Base-by-base conservation (phyloP, 2,113 vertebrate genomes). In the Clarias gariepinus region DNA sequence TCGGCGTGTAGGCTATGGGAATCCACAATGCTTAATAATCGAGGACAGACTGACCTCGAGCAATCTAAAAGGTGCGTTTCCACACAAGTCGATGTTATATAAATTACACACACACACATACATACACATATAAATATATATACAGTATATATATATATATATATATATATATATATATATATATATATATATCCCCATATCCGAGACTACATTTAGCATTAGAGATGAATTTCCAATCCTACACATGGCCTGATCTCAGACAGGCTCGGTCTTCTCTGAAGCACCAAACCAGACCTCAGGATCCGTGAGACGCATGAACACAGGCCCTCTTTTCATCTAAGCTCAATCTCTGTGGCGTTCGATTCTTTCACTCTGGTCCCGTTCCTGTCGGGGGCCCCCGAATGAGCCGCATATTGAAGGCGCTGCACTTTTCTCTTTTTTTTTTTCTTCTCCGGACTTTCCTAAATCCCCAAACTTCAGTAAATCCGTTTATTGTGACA, bases 361-460 rank as follows among this genome's bases (percentile, higher is more conserved):
- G 69, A 86, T 88, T 89, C 85, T 91, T 82, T 91, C 84, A 73
- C 89, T 74, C 87, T 47, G 83, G 86, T 47, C 47, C 41, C 79
- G 85, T 89, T 88, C 84, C 86, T 87, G 89, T 85, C 86, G 73
- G 61, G 89, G 88, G 87, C 86, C 79, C 85, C 84, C 71, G 41
- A 36, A 86, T 78, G 89, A 83, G 79, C 63, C 82, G 90, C 89
- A 92, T 90, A 90, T 91, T 92, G 89, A 92, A 89, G 77, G 52
- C 83, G 41, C 55, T 87, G 63, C 86, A 85, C 64, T 87, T 91
- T 47, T 47, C 47, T 47, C 7, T 47, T 41, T 41, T 41, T 58
- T 58, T 57, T 57, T 57, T 36, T 88, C 84, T 85, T 58, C 81
- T 66, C 41, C 41, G 28, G 81, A 53, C 81, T 82, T 68, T 28